Conservation (phyloP, 1,140 invertebrate genomes). For the Macrosteles quadrilineatus region DNA sequence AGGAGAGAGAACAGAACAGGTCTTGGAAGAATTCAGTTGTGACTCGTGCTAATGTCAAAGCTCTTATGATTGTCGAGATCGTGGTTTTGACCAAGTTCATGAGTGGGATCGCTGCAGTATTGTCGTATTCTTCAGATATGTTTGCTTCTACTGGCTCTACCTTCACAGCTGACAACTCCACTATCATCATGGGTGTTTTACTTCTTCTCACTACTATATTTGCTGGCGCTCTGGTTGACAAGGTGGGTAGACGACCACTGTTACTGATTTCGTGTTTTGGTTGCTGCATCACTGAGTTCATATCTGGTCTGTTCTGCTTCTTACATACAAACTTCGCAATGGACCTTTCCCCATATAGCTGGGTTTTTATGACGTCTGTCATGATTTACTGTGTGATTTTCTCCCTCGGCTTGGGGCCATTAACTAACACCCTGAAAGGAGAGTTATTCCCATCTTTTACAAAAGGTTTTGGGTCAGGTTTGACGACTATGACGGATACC, state of each 20-base stretch:
- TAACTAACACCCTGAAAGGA: constrained; percentile 38
- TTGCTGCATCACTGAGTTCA: constrained; percentile 31
- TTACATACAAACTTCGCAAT: background rate
- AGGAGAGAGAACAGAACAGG: constrained; percentile 34
- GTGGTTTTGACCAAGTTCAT: constrained; percentile 39
- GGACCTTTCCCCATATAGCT: constrained; percentile 18
- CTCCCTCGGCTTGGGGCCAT: constrained; percentile 37
- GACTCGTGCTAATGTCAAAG: constrained; percentile 34
- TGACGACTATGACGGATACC: constrained; percentile 36
- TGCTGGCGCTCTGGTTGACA: constrained; percentile 52
- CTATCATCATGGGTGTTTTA: constrained; percentile 41
- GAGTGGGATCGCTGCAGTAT: constrained; percentile 39
- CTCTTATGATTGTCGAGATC: constrained; percentile 40
- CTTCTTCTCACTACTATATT: constrained; percentile 51
- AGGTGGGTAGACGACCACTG: constrained; percentile 54
- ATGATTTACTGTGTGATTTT: constrained; percentile 33
- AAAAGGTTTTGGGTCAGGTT: constrained; percentile 36
- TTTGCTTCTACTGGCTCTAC: constrained; percentile 25
- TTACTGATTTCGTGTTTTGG: constrained; percentile 53
- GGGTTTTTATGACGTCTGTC: constrained; percentile 30
- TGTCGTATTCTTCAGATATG: constrained; percentile 39
- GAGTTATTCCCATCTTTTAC: constrained; percentile 41
- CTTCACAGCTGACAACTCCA: constrained; percentile 38
- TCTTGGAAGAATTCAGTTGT: constrained; percentile 35
- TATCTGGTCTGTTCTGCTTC: constrained; percentile 35